Percentiles rank a stretch among this genome's conserved stretches.
Conservation (phyloP, 2,888 invertebrate genomes). For the Drosophila seclusa region DNA sequence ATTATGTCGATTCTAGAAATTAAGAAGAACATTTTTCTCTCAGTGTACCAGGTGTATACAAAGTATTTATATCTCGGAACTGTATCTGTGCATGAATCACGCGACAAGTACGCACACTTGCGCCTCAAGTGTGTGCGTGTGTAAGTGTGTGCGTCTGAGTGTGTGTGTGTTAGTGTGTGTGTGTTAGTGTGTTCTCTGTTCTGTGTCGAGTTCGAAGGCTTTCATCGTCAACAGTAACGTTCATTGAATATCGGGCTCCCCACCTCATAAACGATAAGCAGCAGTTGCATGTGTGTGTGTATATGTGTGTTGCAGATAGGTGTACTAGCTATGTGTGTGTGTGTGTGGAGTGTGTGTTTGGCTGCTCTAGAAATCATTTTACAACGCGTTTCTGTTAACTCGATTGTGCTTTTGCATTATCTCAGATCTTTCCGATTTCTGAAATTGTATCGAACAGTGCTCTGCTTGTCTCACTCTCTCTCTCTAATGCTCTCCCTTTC, state of each 20-base stretch:
- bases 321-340: slow-evolving; percentile 11
- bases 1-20: background rate
- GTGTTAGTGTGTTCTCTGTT: slow-evolving; percentile 2
- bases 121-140: background rate
- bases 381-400: slow-evolving; percentile 61
- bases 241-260: slow-evolving; percentile 67
- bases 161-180: background rate
- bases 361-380: slow-evolving; percentile 63
- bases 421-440: slow-evolving; percentile 61
- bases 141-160: slow-evolving; percentile 1
- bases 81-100: slow-evolving; percentile 62
- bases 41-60: background rate
- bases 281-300: slow-evolving; percentile 47
- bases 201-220: slow-evolving; percentile 28
- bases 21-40: background rate
- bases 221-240: slow-evolving; percentile 54
- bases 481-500: background rate
- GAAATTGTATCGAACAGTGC: slow-evolving; percentile 25
- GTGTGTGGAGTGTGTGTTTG: slow-evolving; percentile 8
- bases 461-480: background rate
- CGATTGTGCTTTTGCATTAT: slow-evolving; percentile 66
- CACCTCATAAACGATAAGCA: slow-evolving; percentile 68
- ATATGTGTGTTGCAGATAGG: slow-evolving; percentile 9
- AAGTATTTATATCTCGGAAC: slow-evolving; percentile 8
- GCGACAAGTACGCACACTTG: slow-evolving; percentile 24